Evolutionary conservation across 2,113 vertebrate genomes (phyloP), one percentile per base, ranked within the genome.

Genomic region (Dicrurus megarhynchus): DNA sequence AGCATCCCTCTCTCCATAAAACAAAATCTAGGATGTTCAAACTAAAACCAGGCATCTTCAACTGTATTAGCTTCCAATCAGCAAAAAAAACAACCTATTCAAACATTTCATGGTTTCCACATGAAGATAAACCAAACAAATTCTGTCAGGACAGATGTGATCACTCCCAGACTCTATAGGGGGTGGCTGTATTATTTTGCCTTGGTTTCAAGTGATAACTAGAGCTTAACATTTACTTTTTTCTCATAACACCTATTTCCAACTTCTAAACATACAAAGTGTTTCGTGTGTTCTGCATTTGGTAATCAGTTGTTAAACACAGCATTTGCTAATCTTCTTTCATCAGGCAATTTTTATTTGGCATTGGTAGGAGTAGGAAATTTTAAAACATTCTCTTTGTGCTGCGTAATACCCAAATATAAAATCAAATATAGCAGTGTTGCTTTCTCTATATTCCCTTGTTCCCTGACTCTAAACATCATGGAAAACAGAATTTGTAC

Each of bases 131-230:
- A 97, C 89, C 84, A 97, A 97, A 95, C 70, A 53, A 91, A 88
- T 95, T 91, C 90, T 95, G 94, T 94, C 95, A 96, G 93, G 91
- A 97, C 97, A 98, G 97, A 97, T 97, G 97, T 91, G 97, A 97
- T 96, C 96, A 96, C 76, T 98, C 94, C 47, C 94, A 96, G 93
- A 84, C 88, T 96, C 96, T 63, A 68, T 0, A 84, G 90, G 91
- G 73, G 92, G 73, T 80, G 95, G 79, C 44, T 89, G 56, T 42
- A 93, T 94, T 97, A 94, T 96, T 98, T 96, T 97, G 94, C 91
- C 63, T 95, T 94, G 59, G 57, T 85, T 91, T 94, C 53, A 90
- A 95, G 79, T 83, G 91, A 97, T 96, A 97, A 91, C 70, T 92
- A 91, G 37, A 81, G 60, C 19, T 97, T 97, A 96, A 87, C 83